Conservation (phyloP, 2,113 vertebrate genomes). For the Neolamprologus falcicula region DNA sequence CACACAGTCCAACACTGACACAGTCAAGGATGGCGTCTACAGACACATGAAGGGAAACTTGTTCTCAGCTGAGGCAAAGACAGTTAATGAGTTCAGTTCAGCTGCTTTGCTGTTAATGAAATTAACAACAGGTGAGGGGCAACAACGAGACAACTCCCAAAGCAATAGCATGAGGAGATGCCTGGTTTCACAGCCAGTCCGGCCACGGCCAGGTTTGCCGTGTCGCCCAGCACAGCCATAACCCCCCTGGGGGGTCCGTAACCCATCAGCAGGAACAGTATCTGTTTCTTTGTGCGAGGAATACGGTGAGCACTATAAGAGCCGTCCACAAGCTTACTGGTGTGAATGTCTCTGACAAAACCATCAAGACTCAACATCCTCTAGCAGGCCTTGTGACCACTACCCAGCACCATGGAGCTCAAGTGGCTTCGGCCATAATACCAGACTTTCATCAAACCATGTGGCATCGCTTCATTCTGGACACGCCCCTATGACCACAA, state of each 20-base stretch:
- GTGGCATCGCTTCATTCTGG: background rate
- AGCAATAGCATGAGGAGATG: background rate
- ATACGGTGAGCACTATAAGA: background rate
- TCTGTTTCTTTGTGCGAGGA: background rate
- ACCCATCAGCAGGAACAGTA: background rate
- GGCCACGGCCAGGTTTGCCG: background rate
- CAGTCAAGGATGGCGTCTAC: accelerated
- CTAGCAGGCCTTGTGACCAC: background rate
- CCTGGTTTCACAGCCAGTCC: accelerated
- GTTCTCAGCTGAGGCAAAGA: background rate
- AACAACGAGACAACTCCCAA: background rate
- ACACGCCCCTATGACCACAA: background rate
- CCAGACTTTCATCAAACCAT: background rate
- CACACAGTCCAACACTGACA: no score
- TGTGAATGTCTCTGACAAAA: background rate
- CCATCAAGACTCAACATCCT: background rate
- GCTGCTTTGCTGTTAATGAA: background rate
- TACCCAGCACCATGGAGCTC: background rate
- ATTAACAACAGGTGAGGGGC: background rate
- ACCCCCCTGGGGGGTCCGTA: background rate
- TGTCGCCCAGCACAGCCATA: background rate
- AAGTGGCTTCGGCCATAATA: background rate
- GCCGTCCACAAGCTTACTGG: background rate
- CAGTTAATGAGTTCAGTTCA: background rate
- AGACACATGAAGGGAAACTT: background rate